Evolutionary conservation across 2,113 vertebrate genomes (phyloP).

Genomic region (Pteruthius melanotis): DNA sequence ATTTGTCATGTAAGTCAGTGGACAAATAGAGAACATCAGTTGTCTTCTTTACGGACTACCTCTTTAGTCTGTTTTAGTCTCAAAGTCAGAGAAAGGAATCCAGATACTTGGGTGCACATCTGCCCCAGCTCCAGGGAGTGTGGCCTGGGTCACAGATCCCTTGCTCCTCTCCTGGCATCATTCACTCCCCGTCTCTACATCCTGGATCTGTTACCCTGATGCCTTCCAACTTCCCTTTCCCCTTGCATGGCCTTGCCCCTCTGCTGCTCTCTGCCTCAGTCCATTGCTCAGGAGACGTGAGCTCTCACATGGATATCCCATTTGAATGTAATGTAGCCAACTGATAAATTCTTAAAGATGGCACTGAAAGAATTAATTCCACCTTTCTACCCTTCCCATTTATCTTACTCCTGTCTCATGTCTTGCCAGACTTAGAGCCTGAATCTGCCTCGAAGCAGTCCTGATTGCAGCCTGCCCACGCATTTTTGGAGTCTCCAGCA

Average conservation of each 20-base stretch:
- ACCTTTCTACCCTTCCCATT: not conserved
- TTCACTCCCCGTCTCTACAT: accelerated
- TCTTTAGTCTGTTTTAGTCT: not conserved
- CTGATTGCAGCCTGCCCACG: not conserved
- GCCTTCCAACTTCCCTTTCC: not conserved
- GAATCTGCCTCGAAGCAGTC: not conserved
- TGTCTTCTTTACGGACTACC: not conserved
- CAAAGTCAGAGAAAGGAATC: not conserved
- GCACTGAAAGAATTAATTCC: not conserved
- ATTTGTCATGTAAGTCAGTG: not conserved
- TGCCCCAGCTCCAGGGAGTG: not conserved
- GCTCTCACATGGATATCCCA: not conserved
- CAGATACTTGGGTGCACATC: not conserved
- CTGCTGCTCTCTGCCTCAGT: not conserved
- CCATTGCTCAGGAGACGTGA: not conserved
- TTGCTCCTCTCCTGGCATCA: not conserved
- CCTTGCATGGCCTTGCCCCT: not conserved
- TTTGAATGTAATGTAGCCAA: not conserved
- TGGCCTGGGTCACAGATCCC: not conserved
- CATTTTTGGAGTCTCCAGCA: not conserved
- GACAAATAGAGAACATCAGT: not conserved
- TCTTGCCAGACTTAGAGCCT: not conserved
- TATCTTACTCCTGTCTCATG: not conserved
- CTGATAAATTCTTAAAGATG: not conserved
- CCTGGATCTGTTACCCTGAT: not conserved